These are phyloP conservation scores for Coptodon bakossiorum DNA, from an alignment of 2,113 vertebrate genomes.

Conservation along the genomic window DNA sequence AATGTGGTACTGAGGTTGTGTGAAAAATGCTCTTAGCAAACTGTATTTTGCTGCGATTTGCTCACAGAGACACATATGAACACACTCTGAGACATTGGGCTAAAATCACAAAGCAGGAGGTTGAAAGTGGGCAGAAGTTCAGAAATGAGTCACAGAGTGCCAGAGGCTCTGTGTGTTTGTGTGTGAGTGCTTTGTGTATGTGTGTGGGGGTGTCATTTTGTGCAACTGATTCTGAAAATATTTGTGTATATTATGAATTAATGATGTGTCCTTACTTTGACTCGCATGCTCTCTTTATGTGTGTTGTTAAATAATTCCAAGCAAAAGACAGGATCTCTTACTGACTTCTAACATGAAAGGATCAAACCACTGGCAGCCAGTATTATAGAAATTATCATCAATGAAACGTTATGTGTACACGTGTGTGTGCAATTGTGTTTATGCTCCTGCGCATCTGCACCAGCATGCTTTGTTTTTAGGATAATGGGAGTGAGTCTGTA, in stretches of 20 bases:
- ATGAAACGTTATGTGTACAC: background rate
- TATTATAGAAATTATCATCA: background rate
- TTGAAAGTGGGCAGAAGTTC: slow-evolving; percentile 40
- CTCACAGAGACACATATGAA: background rate
- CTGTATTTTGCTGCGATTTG: background rate
- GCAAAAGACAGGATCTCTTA: background rate
- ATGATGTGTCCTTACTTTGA: background rate
- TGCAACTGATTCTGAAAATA: background rate
- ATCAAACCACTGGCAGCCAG: background rate
- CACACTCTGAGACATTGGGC: background rate
- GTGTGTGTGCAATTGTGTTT: background rate
- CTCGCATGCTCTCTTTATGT: background rate
- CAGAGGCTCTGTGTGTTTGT: background rate
- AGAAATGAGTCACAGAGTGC: slow-evolving; percentile 14
- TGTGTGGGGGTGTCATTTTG: background rate
- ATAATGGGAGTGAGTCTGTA: background rate
- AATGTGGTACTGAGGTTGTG: background rate
- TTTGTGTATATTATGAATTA: background rate
- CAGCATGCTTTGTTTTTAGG: background rate
- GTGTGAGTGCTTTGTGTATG: background rate
- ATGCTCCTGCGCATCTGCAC: background rate
- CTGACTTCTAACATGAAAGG: background rate
- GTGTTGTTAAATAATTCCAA: background rate
- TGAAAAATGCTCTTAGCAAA: background rate
- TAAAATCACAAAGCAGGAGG: slow-evolving; percentile 24